Evolutionary conservation across 2,113 vertebrate species (phyloP).

Genomic region (Poeciliopsis retropinna): DNA sequence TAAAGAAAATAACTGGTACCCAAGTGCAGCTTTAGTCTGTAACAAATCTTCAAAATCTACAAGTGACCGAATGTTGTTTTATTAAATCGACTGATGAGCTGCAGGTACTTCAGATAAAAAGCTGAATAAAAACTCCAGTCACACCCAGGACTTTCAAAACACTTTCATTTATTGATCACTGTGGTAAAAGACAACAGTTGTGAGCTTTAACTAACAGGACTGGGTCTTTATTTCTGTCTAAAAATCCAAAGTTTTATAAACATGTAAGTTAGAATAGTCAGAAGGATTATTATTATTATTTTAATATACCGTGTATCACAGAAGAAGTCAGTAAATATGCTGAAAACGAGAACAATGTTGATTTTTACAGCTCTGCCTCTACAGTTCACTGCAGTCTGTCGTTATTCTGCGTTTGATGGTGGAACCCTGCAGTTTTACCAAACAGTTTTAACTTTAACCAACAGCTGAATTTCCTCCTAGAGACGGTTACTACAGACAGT

Average conservation of each 20-base stretch:
- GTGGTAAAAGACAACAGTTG: constrained; percentile 74
- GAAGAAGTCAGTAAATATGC: constrained; percentile 52
- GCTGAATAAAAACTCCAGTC: constrained; percentile 34
- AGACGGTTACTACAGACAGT: not conserved
- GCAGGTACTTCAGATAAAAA: not conserved
- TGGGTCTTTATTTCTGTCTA: constrained; percentile 42
- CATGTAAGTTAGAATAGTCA: constrained; percentile 44
- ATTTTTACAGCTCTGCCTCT: constrained; percentile 35
- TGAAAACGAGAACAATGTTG: constrained; percentile 32
- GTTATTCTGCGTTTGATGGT: not conserved
- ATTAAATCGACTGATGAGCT: not conserved
- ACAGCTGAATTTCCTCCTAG: not conserved
- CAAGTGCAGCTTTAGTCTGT: not conserved
- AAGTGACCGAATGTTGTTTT: not conserved
- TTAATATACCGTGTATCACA: constrained; percentile 48
- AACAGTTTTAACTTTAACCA: not conserved
- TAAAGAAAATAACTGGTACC: not conserved
- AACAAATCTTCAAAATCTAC: not conserved
- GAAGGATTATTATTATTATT: constrained; percentile 31
- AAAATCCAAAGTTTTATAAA: constrained; percentile 47
- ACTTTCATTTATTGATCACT: constrained; percentile 81
- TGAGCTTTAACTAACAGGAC: constrained; percentile 46
- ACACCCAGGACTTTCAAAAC: constrained; percentile 73
- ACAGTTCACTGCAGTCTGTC: constrained; percentile 15
- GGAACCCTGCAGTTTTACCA: not conserved